Evolutionary conservation across 2,113 vertebrate genomes (phyloP).

Genomic region (Saccopteryx bilineata): DNA sequence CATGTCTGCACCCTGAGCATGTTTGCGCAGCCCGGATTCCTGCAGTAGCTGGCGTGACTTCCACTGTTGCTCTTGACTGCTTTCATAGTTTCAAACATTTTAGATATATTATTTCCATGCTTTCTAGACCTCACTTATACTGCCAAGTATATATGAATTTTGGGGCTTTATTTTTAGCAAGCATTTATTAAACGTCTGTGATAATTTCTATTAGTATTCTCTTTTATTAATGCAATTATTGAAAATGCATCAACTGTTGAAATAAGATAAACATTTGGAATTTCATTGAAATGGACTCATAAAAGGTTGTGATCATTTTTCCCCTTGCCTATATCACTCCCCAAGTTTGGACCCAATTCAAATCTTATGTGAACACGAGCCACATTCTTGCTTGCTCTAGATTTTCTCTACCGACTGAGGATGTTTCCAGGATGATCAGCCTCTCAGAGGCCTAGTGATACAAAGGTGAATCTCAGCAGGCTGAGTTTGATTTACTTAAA

Average conservation of each 20-base stretch:
- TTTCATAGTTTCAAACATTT: background rate
- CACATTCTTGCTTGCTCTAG: background rate
- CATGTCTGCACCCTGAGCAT: too few species aligned
- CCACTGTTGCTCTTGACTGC: background rate
- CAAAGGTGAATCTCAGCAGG: background rate
- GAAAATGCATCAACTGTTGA: background rate
- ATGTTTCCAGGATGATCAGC: conserved; percentile 12
- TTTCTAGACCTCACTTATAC: background rate
- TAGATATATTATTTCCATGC: background rate
- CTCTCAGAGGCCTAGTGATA: background rate
- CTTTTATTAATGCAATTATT: background rate
- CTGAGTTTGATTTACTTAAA: conserved; percentile 55
- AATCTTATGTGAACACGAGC: background rate
- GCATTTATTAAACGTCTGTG: background rate
- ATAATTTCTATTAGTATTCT: background rate
- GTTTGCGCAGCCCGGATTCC: too few species aligned
- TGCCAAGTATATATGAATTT: background rate
- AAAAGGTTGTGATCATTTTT: background rate
- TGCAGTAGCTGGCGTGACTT: too few species aligned
- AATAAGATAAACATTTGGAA: background rate
- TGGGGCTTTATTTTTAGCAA: background rate
- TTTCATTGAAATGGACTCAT: background rate
- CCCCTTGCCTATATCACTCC: background rate
- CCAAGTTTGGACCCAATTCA: background rate
- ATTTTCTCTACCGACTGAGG: background rate